phyloP scores from a whole-genome alignment of 2,888 invertebrate genomes.

The Merodon equestris region DNA sequence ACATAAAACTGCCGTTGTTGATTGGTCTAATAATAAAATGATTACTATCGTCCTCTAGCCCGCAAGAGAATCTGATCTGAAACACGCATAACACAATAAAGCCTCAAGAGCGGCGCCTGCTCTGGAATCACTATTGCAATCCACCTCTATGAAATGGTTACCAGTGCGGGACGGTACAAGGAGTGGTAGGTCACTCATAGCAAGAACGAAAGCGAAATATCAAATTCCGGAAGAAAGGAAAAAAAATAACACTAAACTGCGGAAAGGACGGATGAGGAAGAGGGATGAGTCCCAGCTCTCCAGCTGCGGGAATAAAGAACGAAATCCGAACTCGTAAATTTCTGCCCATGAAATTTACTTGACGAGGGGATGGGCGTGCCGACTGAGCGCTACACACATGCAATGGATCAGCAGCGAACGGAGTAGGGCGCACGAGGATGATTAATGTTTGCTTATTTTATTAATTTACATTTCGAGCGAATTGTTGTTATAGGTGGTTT shows the following conservation, averaged over 20 bases:
- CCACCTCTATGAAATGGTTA: not conserved
- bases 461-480: slow-evolving; percentile 64
- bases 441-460: slow-evolving; percentile 67
- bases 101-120: slow-evolving; percentile 43
- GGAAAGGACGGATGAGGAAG: not conserved
- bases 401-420: not conserved
- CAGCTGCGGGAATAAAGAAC: not conserved
- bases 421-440: slow-evolving; percentile 29
- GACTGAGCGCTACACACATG: slow-evolving; percentile 18
- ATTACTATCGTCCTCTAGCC: slow-evolving; percentile 29
- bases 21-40: slow-evolving; percentile 33
- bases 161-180: slow-evolving; percentile 14
- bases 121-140: not conserved
- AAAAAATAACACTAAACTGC: slow-evolving; percentile 42
- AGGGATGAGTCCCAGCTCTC: slow-evolving; percentile 1
- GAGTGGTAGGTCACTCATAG: slow-evolving; percentile 45
- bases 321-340: slow-evolving; percentile 44
- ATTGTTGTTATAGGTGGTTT: slow-evolving; percentile 65
- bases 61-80: slow-evolving; percentile 36
- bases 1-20: slow-evolving; percentile 6
- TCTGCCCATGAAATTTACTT: slow-evolving; percentile 53
- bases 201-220: slow-evolving; percentile 15
- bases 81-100: slow-evolving; percentile 56
- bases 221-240: slow-evolving; percentile 23
- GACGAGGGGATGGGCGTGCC: slow-evolving; percentile 60